phyloP scores from a whole-genome alignment of 2,888 invertebrate species.

The Tanypteryx hageni region DNA sequence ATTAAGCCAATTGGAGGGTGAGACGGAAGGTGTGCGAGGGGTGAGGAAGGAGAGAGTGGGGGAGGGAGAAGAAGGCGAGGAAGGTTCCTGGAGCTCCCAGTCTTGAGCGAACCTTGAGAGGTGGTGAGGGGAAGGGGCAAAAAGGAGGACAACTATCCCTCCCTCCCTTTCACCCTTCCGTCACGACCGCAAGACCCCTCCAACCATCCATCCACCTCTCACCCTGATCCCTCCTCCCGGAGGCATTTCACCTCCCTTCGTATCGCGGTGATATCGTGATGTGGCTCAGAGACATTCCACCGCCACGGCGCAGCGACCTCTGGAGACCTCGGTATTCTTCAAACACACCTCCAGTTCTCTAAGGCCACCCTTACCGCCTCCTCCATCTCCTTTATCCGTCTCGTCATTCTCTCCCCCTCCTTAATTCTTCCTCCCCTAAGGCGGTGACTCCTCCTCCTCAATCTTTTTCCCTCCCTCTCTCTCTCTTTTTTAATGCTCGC shows the following conservation, averaged over 20 bases:
- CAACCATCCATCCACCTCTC: not conserved
- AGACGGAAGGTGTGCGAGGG: not conserved
- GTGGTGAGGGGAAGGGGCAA: not conserved
- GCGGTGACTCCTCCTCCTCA: not conserved
- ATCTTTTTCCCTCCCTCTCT: not conserved
- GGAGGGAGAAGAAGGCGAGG: no score
- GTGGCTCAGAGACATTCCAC: no score
- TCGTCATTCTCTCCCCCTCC: not conserved
- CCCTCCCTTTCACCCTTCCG: not conserved
- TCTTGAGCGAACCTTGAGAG: slow-evolving; percentile 1
- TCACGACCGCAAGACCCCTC: slow-evolving; percentile 1
- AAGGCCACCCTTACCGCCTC: not conserved
- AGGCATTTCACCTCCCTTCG: not conserved
- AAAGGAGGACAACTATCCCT: no score
- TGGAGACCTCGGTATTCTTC: no score
- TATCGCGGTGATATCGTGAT: no score
- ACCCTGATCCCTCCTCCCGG: not conserved
- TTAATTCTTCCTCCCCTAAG: not conserved
- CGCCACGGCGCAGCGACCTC: no score
- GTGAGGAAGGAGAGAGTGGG: no score
- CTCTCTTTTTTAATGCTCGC: not conserved
- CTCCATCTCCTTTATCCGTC: not conserved
- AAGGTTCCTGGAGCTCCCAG: not conserved
- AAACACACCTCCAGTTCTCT: no score
- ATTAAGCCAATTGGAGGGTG: slow-evolving; percentile 25